Evolutionary conservation across 2,113 vertebrate genomes (phyloP).

Genomic region (Regulus satrapa): DNA sequence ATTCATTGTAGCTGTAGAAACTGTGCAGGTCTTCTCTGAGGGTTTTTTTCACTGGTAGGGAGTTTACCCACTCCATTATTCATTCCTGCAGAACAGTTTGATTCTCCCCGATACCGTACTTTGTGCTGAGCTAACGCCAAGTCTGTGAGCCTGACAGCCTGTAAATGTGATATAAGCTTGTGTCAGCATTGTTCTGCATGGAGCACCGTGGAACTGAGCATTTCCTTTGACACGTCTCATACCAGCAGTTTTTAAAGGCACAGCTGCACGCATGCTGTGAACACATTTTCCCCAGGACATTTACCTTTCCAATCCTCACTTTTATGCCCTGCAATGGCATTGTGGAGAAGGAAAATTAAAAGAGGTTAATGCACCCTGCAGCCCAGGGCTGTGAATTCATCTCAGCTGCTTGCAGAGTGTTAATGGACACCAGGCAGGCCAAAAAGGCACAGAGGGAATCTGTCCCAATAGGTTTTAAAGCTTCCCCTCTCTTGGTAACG

Average conservation of each 20-base stretch:
- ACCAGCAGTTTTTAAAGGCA: background rate
- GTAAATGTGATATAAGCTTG: background rate
- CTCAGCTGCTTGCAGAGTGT: background rate
- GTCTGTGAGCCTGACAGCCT: background rate
- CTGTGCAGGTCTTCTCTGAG: background rate
- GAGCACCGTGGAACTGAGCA: background rate
- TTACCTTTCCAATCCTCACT: background rate
- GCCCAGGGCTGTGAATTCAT: background rate
- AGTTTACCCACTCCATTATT: background rate
- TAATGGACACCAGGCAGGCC: background rate
- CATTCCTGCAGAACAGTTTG: background rate
- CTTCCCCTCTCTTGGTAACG: background rate
- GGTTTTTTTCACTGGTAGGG: background rate
- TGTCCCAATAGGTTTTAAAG: background rate
- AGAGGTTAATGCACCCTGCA: background rate
- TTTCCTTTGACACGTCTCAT: background rate
- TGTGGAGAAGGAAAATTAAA: background rate
- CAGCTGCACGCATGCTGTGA: background rate
- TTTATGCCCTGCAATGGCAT: background rate
- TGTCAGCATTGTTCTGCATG: background rate
- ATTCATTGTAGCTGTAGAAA: background rate
- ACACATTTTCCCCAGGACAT: background rate
- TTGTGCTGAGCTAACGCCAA: background rate
- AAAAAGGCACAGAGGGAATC: background rate
- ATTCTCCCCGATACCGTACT: rapidly evolving